Base-by-base conservation (phyloP, 1,140 invertebrate species). In the Saccostrea echinata region DNA sequence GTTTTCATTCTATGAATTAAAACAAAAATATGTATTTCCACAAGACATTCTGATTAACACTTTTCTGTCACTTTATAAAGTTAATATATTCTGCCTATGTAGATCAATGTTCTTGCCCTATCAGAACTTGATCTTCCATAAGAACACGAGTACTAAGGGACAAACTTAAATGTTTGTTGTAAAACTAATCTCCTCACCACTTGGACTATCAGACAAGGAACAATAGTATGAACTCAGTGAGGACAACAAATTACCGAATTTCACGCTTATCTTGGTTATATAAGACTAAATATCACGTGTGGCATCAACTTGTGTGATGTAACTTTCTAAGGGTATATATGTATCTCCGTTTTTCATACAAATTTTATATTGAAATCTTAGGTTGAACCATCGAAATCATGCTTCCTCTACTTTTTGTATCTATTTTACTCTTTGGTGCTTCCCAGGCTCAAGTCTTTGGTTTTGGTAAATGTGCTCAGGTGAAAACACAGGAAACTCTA, bases 381-480 rank as follows among this genome's bases (percentile, higher is more conserved):
- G 16, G 55, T 21, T 61, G 18, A n/a, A 61, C 43, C 6, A 61
- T 18, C 13, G 21, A 61, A 21, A 11, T 27, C 27, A 76, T 76
- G 68, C 27, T 76, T 0, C 24, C 9, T 2, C 16, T 76, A 12
- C 27, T 84, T 13, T 33, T 35, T 33, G 61, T 85, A 1, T 27
- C 51, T 16, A 18, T 85, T 9, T 61, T 21, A 21, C 18, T 86
- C 27, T 71, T 86, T 80, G 85, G n/a, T 43, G 64, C 52, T 86
- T 86, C 85, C 11, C 68, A 53, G 51, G 64, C 33, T 8, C 85
- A 86, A 16, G 85, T 86, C 24, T 86, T 86, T 21, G 64, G 71
- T 33, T 53, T 76, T n/a, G 85, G 85, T 18, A 86, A 86, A 53
- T 86, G 85, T 80, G 61, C 85, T 12, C 33, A 64, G 30, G 85